Conservation (phyloP, 2,888 invertebrate genomes). For the Cataglyphis cursor region DNA sequence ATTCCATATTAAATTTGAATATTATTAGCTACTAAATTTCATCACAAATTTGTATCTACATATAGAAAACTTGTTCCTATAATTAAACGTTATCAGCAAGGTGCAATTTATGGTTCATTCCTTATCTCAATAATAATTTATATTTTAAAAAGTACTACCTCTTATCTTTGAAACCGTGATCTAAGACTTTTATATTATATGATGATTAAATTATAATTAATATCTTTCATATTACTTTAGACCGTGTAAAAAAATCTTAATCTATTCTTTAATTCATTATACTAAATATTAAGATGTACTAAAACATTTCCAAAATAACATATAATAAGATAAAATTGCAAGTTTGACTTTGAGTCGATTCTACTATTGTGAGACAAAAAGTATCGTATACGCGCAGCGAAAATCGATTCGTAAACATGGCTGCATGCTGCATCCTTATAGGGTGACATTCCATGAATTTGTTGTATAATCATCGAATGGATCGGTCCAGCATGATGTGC, state of each 20-base stretch:
- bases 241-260: constrained; percentile 1
- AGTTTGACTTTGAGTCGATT: constrained; percentile 32
- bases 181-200: background rate
- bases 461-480: constrained; percentile 49
- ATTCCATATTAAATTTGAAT: background rate
- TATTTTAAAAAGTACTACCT: background rate
- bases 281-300: background rate
- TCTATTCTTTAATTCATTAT: constrained; percentile 20
- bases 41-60: constrained; percentile 7
- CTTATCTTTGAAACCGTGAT: background rate
- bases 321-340: background rate
- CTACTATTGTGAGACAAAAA: background rate
- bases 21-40: constrained; percentile 15
- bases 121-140: constrained; percentile 4
- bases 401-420: constrained; percentile 43
- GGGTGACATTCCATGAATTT: constrained; percentile 48
- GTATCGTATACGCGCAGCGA: background rate
- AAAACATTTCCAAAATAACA: background rate
- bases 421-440: constrained; percentile 8
- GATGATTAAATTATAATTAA: constrained; percentile 25
- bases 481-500: constrained; percentile 34
- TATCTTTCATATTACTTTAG: background rate
- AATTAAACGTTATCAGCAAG: constrained; percentile 28
- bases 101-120: constrained; percentile 23
- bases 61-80: constrained; percentile 27